These are phyloP conservation scores for Drosophila biarmipes DNA, from an alignment of 1,140 invertebrate genomes.

Conservation along the genomic window DNA sequence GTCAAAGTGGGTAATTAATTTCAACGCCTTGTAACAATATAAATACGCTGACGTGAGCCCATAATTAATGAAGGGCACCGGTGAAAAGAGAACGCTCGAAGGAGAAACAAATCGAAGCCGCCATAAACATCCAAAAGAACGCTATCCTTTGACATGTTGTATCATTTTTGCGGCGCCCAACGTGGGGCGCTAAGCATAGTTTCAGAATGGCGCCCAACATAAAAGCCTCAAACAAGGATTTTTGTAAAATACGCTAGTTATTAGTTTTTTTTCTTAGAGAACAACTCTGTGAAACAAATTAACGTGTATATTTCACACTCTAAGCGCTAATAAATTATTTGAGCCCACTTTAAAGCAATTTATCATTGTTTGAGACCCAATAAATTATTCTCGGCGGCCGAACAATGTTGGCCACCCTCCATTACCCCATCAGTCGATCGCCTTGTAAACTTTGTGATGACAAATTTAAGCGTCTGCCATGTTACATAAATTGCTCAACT, in stretches of 20 bases:
- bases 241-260: neutral
- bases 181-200: neutral
- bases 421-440: slow-evolving; percentile 3
- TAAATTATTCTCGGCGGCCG: slow-evolving; percentile 31
- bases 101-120: slow-evolving; percentile 21
- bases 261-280: too few relatives aligned
- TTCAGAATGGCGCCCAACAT: neutral
- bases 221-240: neutral
- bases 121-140: slow-evolving; percentile 20
- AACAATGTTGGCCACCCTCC: neutral
- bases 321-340: slow-evolving; percentile 8
- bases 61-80: slow-evolving; percentile 39
- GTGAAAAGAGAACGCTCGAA: neutral
- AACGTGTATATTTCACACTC: neutral
- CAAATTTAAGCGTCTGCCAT: slow-evolving; percentile 47
- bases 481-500: slow-evolving; percentile 49
- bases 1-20: slow-evolving; percentile 50
- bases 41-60: slow-evolving; percentile 50
- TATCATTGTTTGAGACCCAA: slow-evolving; percentile 20
- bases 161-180: slow-evolving; percentile 3
- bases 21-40: slow-evolving; percentile 56
- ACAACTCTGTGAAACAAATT: neutral
- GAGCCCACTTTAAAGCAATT: slow-evolving; percentile 20
- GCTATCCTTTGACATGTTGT: slow-evolving; percentile 10
- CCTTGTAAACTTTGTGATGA: slow-evolving; percentile 27